Evolutionary conservation across 2,797 vertebrate genomes (phyloP), one percentile per base, ranked within the genome.

Genomic region (Poecilia gillii): DNA sequence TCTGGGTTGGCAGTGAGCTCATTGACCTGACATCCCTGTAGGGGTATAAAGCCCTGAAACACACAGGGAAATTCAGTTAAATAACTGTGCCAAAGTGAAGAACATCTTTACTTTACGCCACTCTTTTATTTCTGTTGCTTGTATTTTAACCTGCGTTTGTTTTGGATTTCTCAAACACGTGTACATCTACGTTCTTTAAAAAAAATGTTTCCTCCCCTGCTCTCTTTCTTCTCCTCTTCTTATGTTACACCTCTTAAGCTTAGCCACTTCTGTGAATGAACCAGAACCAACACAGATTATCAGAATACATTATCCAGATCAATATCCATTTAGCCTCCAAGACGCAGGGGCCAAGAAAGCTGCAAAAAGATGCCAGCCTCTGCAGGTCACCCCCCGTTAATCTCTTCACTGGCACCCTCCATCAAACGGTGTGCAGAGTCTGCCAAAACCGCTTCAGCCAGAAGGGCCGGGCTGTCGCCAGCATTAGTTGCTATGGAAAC

Each of bases 11-110:
- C 95, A 70, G 95, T 93, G 68, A 97, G 92, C 87, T 99, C 97
- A 0, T 96, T 97, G 88, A 99, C 97, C 81, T 96, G 97, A 82
- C 95, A 97, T 51, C 97, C 97, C 90, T 96, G 97, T 31, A 99
- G 96, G 47, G 96, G 95, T 86, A 99, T 97, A 84, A 96, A 96
- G 81, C 98, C 98, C 98, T 99, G 93, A 72, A 88, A 91, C n/a
- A 76, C 0, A 85, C 6, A 76, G 3, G 51, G 39, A 41, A 31
- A 45, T 72, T 8, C 46, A 59, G 53, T 5, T 70, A 66, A 70
- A 11, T 68, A 1, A 14, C 1, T 0, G 45, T 25, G 20, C 25
- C 28, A 7, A 39, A 39, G 8, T 39, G 20, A 39, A 25, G 9
- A 9, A 9, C 8, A 25, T 68, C 64, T 68, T 23, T 41, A 41